Percentiles rank a stretch among this genome's conserved stretches.
Conservation (phyloP, 2,888 invertebrate species). For the Eristalis arbustorum region DNA sequence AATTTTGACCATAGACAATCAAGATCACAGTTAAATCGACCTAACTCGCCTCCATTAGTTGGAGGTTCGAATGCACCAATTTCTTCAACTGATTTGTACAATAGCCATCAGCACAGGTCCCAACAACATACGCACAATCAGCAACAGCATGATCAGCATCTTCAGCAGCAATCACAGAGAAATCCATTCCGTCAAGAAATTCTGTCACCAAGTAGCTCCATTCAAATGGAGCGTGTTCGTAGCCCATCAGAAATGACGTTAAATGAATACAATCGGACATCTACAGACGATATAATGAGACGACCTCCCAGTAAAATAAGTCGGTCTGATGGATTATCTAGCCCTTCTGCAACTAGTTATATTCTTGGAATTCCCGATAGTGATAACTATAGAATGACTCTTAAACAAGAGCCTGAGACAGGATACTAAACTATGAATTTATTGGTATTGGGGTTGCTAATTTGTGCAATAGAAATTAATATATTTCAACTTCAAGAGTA, state of each 20-base stretch:
- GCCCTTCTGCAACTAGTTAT: slow-evolving; percentile 72
- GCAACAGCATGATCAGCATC: slow-evolving; percentile 60
- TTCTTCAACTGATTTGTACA: slow-evolving; percentile 43
- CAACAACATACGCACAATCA: slow-evolving; percentile 69
- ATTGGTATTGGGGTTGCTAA: slow-evolving; percentile 64
- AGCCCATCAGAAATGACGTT: slow-evolving; percentile 79
- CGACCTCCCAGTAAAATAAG: slow-evolving; percentile 77
- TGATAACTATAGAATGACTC: slow-evolving; percentile 78
- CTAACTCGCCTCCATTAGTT: slow-evolving; percentile 52
- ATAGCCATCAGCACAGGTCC: slow-evolving; percentile 43
- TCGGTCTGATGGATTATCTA: slow-evolving; percentile 74
- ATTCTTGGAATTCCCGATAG: slow-evolving; percentile 74
- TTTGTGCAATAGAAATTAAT: slow-evolving; percentile 61
- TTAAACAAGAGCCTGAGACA: slow-evolving; percentile 80
- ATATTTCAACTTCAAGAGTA: slow-evolving; percentile 23
- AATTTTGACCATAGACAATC: slow-evolving; percentile 52
- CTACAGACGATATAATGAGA: slow-evolving; percentile 76
- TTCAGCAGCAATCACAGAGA: slow-evolving; percentile 40
- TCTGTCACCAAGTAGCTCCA: slow-evolving; percentile 67
- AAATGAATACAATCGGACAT: slow-evolving; percentile 78
- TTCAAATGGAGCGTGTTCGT: slow-evolving; percentile 72
- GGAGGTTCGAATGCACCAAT: slow-evolving; percentile 52
- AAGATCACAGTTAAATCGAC: slow-evolving; percentile 45
- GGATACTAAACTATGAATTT: slow-evolving; percentile 75
- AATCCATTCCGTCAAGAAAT: slow-evolving; percentile 71